Conservation (phyloP, 2,888 invertebrate species). For the Drosophila borborema region DNA sequence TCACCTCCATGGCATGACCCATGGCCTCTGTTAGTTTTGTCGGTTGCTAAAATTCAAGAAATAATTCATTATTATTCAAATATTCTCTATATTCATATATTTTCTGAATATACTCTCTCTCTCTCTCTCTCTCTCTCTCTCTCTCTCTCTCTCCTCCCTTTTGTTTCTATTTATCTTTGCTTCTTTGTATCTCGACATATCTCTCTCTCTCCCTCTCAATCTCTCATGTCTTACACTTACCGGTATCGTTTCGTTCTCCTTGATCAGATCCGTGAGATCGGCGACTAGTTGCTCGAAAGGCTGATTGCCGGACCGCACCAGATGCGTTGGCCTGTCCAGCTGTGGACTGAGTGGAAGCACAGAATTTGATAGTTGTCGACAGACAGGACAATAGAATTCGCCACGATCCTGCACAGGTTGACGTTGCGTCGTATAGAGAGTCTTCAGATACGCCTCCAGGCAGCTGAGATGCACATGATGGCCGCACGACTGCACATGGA, state of each 20-base stretch:
- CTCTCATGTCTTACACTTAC: slow-evolving; percentile 85
- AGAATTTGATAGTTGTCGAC: slow-evolving; percentile 95
- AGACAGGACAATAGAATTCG: slow-evolving; percentile 97
- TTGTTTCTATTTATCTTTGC: not conserved
- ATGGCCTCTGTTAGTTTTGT: slow-evolving; percentile 94
- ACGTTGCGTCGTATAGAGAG: slow-evolving; percentile 92
- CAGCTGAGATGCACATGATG: slow-evolving; percentile 98
- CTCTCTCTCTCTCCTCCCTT: not conserved
- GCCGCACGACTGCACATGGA: slow-evolving; percentile 97
- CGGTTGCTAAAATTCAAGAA: slow-evolving; percentile 86
- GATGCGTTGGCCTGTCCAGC: slow-evolving; percentile 88
- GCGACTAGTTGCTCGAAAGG: slow-evolving; percentile 84
- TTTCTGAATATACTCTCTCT: no score
- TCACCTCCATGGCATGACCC: slow-evolving; percentile 97
- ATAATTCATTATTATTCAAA: not conserved
- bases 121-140: not conserved
- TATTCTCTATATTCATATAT: not conserved
- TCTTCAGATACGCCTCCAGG: slow-evolving; percentile 94
- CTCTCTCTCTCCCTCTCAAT: no score
- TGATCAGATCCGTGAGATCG: slow-evolving; percentile 87
- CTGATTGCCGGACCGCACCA: slow-evolving; percentile 87
- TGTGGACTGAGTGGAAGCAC: slow-evolving; percentile 93
- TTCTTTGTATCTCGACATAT: not conserved
- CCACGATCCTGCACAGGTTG: slow-evolving; percentile 91
- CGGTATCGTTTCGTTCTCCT: slow-evolving; percentile 89